These are phyloP conservation scores for Aspidiotus destructor DNA, from an alignment of 2,888 invertebrate genomes.

Conservation along the genomic window DNA sequence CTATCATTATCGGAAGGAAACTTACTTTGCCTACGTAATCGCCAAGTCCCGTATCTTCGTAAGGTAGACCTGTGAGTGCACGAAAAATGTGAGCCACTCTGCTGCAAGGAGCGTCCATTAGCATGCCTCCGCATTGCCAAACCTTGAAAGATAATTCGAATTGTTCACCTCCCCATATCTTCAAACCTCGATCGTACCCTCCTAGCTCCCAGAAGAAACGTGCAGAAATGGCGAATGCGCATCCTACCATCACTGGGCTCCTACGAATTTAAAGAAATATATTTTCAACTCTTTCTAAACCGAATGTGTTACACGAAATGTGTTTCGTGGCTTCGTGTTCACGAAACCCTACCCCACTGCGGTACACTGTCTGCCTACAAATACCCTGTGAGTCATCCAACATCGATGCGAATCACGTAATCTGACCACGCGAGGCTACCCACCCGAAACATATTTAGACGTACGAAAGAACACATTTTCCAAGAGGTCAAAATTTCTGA, in stretches of 20 bases:
- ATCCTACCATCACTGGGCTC: constrained; percentile 96
- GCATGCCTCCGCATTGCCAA: constrained; percentile 88
- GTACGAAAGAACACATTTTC: too few relatives aligned
- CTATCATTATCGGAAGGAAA: neutral
- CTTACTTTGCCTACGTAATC: constrained; percentile 70
- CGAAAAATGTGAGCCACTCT: constrained; percentile 84
- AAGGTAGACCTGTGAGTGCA: constrained; percentile 61
- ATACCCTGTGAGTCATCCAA: too few relatives aligned
- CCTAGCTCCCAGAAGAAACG: constrained; percentile 94
- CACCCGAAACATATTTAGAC: too few relatives aligned
- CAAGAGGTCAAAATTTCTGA: too few relatives aligned
- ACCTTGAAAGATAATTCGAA: constrained; percentile 96
- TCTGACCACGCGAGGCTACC: too few relatives aligned
- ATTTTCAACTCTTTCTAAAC: too few relatives aligned
- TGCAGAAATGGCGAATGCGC: constrained; percentile 82
- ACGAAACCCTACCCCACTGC: too few relatives aligned
- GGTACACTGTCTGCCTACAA: too few relatives aligned
- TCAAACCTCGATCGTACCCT: constrained; percentile 76
- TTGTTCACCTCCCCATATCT: constrained; percentile 98
- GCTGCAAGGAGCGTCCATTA: constrained; percentile 87
- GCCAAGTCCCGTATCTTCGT: constrained; percentile 80
- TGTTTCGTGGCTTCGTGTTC: too few relatives aligned
- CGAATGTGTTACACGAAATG: too few relatives aligned
- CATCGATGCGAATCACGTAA: too few relatives aligned
- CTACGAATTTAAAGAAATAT: constrained; percentile 43